These are phyloP conservation scores for Perognathus longimembris DNA, from an alignment of 2,113 vertebrate genomes.

Conservation along the genomic window DNA sequence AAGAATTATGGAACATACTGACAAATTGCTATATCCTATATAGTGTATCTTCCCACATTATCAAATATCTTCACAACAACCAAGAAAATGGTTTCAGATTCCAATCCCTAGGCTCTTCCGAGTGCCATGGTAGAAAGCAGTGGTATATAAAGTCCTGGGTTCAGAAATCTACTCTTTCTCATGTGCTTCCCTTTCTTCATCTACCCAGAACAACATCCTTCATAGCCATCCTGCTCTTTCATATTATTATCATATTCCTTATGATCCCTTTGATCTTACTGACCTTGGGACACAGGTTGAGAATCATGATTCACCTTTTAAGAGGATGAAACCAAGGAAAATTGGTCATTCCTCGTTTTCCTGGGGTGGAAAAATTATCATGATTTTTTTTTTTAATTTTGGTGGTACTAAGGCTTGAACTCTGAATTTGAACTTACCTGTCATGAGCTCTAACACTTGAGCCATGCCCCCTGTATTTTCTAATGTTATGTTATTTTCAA, in stretches of 20 bases:
- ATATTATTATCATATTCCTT: not conserved
- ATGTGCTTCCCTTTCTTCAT: not conserved
- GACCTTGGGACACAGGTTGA: no score
- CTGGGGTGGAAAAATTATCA: no score
- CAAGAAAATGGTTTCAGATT: not conserved
- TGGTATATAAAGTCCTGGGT: not conserved
- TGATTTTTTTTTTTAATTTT: no score
- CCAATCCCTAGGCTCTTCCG: not conserved
- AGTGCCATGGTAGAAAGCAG: not conserved
- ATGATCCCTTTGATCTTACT: not conserved
- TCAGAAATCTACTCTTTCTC: accelerated
- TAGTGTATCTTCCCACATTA: not conserved
- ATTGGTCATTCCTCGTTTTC: no score
- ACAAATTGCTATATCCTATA: not conserved
- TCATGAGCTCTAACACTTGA: no score
- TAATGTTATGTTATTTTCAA: no score
- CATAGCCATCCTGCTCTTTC: accelerated
- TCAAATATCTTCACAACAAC: not conserved
- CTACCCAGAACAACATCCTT: not conserved
- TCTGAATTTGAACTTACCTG: no score
- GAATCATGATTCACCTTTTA: no score
- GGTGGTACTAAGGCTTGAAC: no score
- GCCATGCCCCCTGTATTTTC: no score
- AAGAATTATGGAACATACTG: not conserved
- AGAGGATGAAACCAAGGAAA: not conserved